Conservation (phyloP, 2,113 vertebrate genomes). For the Rhinolophus sinicus region DNA sequence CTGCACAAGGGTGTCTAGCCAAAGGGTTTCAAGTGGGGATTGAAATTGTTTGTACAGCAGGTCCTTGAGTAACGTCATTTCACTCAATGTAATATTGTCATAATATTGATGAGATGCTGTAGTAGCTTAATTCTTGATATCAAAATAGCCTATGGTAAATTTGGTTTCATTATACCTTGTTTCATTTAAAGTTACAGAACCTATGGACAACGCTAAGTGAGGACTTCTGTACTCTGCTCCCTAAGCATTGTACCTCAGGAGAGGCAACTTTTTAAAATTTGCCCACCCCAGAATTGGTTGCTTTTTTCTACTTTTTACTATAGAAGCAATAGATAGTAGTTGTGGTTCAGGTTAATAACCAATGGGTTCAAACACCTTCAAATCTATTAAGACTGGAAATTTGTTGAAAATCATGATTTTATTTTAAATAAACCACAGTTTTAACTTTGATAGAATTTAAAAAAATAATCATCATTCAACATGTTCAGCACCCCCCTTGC, state of each 20-base stretch:
- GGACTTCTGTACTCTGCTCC: background rate
- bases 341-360: background rate
- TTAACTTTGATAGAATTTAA: slow-evolving; percentile 20
- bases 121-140: background rate
- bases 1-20: background rate
- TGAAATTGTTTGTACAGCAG: background rate
- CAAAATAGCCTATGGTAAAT: background rate
- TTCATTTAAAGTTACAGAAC: background rate
- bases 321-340: background rate
- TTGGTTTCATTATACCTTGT: background rate
- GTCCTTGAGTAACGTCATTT: background rate
- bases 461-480: slow-evolving; percentile 17
- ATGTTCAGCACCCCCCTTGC: background rate
- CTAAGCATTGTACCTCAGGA: background rate
- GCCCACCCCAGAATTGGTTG: background rate
- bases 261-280: slow-evolving; percentile 34
- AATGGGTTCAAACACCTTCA: background rate
- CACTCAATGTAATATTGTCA: too few relatives aligned
- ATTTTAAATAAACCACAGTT: slow-evolving; percentile 16
- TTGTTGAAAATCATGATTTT: background rate
- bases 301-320: background rate
- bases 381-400: background rate
- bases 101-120: background rate
- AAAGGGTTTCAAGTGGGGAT: background rate
- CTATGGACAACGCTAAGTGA: background rate